Percentiles rank a stretch among this genome's conserved stretches.
These are phyloP conservation scores for Thripadectes ignobilis DNA, from an alignment of 2,797 vertebrate species.

Conservation along the genomic window DNA sequence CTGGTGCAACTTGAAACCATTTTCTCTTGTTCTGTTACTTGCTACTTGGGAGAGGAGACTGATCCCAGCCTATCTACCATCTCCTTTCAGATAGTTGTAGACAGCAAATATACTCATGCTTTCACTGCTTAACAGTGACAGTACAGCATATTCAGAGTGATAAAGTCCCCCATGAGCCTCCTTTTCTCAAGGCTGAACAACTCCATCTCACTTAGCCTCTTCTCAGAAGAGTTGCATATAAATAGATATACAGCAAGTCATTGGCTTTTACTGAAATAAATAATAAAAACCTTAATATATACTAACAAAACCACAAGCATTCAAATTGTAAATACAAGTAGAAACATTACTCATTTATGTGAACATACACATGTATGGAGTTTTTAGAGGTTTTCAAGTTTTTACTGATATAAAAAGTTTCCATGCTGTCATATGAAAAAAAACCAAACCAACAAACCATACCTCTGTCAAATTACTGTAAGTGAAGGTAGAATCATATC, in stretches of 20 bases:
- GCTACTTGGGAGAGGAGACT: background rate
- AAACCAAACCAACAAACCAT: background rate
- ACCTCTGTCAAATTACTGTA: background rate
- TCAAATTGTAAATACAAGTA: background rate
- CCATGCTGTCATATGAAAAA: background rate
- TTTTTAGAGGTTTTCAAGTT: background rate
- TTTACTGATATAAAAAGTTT: background rate
- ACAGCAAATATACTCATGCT: accelerated
- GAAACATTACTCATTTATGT: background rate
- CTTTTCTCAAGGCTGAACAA: background rate
- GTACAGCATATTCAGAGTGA: background rate
- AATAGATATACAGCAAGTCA: accelerated
- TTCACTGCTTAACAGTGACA: background rate
- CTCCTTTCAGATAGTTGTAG: background rate
- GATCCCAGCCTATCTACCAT: background rate
- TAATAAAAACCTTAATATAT: background rate
- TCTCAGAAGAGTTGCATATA: background rate
- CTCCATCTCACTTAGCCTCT: background rate
- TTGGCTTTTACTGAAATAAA: background rate
- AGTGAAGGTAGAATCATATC: background rate
- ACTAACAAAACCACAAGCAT: background rate
- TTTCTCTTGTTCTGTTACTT: background rate
- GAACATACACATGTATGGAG: background rate
- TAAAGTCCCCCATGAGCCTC: background rate
- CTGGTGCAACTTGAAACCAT: background rate